These are phyloP conservation scores for Plecturocebus donacophilus DNA, from an alignment of 2,113 vertebrate species.

Conservation along the genomic window DNA sequence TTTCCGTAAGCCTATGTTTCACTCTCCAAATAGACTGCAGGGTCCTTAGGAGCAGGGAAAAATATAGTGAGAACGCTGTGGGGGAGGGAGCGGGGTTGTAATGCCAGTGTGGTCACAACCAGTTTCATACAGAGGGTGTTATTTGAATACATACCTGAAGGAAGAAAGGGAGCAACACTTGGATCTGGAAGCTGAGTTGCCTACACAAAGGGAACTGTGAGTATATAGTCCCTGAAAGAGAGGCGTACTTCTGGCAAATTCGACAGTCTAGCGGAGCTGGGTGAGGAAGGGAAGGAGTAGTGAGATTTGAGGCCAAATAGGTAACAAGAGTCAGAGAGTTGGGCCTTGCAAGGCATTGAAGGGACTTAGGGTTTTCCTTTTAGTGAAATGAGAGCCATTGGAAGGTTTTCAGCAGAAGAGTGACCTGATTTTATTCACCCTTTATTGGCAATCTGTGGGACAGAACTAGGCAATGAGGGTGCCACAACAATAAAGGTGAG, in stretches of 20 bases:
- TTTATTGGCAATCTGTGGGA: neutral
- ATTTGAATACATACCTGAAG: neutral
- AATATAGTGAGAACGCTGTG: neutral
- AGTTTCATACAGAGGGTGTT: neutral
- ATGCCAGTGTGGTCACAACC: neutral
- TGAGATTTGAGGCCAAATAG: neutral
- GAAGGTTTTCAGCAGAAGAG: neutral
- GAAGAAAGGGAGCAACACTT: neutral
- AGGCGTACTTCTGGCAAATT: neutral
- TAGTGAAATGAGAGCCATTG: neutral
- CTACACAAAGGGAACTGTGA: neutral
- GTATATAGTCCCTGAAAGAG: neutral
- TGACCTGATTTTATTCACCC: neutral
- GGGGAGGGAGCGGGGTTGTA: neutral
- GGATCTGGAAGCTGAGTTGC: neutral
- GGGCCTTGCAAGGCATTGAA: neutral
- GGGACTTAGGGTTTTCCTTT: neutral
- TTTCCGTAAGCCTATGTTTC: neutral
- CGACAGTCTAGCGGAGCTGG: neutral
- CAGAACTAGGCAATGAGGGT: neutral
- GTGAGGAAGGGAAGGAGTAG: neutral
- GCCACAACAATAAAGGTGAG: neutral
- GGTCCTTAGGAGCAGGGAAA: neutral
- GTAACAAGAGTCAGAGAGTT: neutral
- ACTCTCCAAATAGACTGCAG: neutral